Evolutionary conservation across 2,113 vertebrate species (phyloP).

Genomic region (Prolemur simus): DNA sequence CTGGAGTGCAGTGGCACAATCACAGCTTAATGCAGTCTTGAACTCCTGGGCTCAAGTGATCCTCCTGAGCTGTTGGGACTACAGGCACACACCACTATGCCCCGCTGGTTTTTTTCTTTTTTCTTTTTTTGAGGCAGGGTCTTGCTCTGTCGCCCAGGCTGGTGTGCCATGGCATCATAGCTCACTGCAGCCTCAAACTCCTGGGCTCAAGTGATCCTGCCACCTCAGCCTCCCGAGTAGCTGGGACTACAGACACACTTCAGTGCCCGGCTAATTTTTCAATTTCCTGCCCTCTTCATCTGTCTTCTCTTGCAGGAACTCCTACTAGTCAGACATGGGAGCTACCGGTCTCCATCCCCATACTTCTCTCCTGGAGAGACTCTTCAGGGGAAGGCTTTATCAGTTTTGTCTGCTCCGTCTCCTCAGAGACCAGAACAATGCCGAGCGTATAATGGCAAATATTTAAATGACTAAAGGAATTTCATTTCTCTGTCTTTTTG

Average conservation of each 20-base stretch:
- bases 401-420: not conserved
- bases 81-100: not conserved
- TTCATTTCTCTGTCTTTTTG: not conserved
- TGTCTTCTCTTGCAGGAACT: not conserved
- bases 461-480: not conserved
- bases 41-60: not conserved
- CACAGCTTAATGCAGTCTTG: not conserved
- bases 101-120: not conserved
- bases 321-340: not conserved
- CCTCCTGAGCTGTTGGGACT: not conserved
- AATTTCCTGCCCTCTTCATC: not conserved
- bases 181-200: not conserved
- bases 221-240: not conserved
- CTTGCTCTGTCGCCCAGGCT: not conserved
- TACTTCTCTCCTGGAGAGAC: not conserved
- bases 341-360: not conserved
- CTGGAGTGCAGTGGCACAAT: not conserved
- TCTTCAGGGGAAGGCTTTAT: not conserved
- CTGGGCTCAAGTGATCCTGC: not conserved
- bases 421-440: not conserved
- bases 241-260: not conserved
- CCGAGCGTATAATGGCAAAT: not conserved
- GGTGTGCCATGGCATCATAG: not conserved
- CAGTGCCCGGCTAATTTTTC: not conserved
- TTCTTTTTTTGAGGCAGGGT: not conserved